Conservation (phyloP, 2,797 vertebrate species). For the Gouania willdenowi region DNA sequence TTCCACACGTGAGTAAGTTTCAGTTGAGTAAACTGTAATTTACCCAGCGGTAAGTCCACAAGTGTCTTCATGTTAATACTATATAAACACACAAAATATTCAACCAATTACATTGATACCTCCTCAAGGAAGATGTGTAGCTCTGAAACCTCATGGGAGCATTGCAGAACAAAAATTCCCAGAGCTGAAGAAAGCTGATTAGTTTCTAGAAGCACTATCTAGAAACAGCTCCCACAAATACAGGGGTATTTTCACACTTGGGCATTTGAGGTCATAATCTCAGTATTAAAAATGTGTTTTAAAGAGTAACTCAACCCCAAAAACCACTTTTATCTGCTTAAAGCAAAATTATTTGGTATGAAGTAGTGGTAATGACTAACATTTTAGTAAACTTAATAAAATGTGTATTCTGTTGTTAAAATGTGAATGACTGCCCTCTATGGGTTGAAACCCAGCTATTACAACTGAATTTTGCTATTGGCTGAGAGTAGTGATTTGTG, state of each 20-base stretch:
- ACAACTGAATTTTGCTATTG: too few species aligned
- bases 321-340: too few species aligned
- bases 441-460: too few species aligned
- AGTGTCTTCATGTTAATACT: conserved; percentile 65
- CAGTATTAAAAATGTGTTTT: too few species aligned
- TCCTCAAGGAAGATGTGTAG: conserved; percentile 53
- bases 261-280: too few species aligned
- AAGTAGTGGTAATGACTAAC: too few species aligned
- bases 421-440: too few species aligned
- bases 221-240: conserved; percentile 20
- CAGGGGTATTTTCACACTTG: conserved; percentile 33
- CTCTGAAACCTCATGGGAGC: conserved; percentile 45
- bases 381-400: too few species aligned
- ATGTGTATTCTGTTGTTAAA: too few species aligned
- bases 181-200: conserved; percentile 62
- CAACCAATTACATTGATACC: conserved; percentile 67
- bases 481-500: too few species aligned
- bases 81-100: conserved; percentile 73
- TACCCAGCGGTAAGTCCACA: conserved; percentile 50
- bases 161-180: conserved; percentile 63
- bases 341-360: too few species aligned
- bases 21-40: conserved; percentile 60
- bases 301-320: too few species aligned
- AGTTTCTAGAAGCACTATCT: conserved; percentile 58
- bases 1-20: conserved; percentile 48